Evolutionary conservation across 2,113 vertebrate species (phyloP), one percentile per base, ranked within the genome.

Genomic region (Lophura nycthemera): DNA sequence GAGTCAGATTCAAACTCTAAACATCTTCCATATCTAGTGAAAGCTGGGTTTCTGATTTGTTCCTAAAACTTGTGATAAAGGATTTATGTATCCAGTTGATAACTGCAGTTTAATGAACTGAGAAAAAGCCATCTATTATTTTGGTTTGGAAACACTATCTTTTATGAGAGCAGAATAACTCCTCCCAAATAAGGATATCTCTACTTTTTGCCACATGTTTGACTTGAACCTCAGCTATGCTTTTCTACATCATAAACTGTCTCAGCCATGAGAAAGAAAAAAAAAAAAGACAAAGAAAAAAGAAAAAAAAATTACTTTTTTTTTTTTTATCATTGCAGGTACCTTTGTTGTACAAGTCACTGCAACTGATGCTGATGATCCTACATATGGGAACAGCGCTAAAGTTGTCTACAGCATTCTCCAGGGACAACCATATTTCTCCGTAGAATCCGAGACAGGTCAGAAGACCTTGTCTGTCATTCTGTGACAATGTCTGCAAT

Each of bases 341-440:
- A 98, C 99, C 43, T 98, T 98, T 29, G 99, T 99, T 76, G 98
- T 99, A 74, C 99, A 99, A 97, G 99, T 99, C 93, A 99, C 98
- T 4, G 99, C 99, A 60, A 98, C 97, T 2, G 99, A 99, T 87
- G 99, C 98, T 0, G 99, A 99, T 54, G 99, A 99, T 87, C 97
- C 98, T 57, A 99, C 99, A 0, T 99, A 99, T 6, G 99, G 99
- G 19, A 99, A 99, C 97, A 99, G 99, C 34, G 99, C 99, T 93
- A 98, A 93, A 97, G 98, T 99, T 91, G 98, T 99, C 86, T 99
- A 99, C 93, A 99, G 99, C 95, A 99, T 99, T 97, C 98, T 99
- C 65, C 98, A 99, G 97, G 99, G 99, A n/a, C 99, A 99, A 92
- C 99, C 99, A 11, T 99, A 99, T 97, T 99, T 99, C 96, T 99